Percentiles rank a stretch among this genome's conserved stretches.
Conservation (phyloP, 2,797 vertebrate genomes). For the Halcyon smyrnensis region DNA sequence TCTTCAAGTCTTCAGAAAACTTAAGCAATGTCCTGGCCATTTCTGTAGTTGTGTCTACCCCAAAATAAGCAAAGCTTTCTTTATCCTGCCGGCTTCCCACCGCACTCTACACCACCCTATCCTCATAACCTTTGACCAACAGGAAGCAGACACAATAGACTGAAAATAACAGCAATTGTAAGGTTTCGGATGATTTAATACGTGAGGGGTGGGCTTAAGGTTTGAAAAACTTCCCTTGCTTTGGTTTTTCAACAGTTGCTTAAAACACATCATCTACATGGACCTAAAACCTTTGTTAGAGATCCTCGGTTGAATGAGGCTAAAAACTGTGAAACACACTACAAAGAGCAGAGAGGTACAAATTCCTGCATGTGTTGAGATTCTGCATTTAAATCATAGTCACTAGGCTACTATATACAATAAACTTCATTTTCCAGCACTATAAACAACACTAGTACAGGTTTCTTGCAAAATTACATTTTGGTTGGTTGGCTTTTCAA, state of each 20-base stretch:
- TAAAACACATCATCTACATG: background rate
- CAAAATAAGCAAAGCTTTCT: constrained; percentile 68
- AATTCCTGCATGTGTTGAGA: background rate
- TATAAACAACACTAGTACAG: background rate
- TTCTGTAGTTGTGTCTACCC: constrained; percentile 75
- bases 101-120: constrained; percentile 89
- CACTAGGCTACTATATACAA: background rate
- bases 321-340: background rate
- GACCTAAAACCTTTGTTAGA: background rate
- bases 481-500: background rate
- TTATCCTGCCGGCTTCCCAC: constrained; percentile 83
- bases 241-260: constrained; percentile 10
- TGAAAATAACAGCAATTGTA: constrained; percentile 90
- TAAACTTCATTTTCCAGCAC: background rate
- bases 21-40: constrained; percentile 22
- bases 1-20: constrained; percentile 62
- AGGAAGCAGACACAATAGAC: constrained; percentile 96
- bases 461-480: background rate
- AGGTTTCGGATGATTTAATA: constrained; percentile 63
- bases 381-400: background rate
- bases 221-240: constrained; percentile 5
- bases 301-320: background rate
- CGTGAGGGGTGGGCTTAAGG: constrained; percentile 49
- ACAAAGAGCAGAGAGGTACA: background rate
- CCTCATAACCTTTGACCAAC: constrained; percentile 93